phyloP scores from a whole-genome alignment of 1,140 invertebrate species.

The Cherax quadricarinatus region DNA sequence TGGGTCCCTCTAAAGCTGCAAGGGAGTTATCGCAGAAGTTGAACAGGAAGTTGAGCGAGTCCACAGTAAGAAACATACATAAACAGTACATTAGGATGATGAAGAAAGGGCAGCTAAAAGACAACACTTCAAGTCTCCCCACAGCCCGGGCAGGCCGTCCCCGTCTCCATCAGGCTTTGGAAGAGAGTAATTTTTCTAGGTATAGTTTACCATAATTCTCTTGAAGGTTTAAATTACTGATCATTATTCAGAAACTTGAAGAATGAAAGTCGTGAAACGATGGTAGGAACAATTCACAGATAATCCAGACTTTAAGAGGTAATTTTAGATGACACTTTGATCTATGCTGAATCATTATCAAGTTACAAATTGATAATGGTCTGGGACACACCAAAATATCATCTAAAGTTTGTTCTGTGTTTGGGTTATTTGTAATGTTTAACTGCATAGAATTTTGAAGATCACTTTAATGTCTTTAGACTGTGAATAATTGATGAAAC shows the following conservation, averaged over 20 bases:
- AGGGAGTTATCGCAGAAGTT: conserved; percentile 15
- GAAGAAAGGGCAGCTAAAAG: conserved; percentile 20
- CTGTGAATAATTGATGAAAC: too few relatives aligned
- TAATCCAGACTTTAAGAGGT: too few relatives aligned
- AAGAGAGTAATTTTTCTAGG: conserved; percentile 11
- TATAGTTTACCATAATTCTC: conserved; percentile 1
- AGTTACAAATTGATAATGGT: too few relatives aligned
- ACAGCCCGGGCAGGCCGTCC: neutral
- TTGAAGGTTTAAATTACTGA: conserved; percentile 1
- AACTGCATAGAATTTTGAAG: too few relatives aligned
- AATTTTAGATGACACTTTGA: too few relatives aligned
- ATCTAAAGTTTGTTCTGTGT: too few relatives aligned
- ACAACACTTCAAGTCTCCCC: neutral
- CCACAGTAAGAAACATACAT: conserved; percentile 33
- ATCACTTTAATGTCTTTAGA: too few relatives aligned
- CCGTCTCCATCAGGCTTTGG: neutral
- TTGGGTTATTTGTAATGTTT: too few relatives aligned
- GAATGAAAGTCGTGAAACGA: neutral
- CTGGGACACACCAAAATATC: too few relatives aligned
- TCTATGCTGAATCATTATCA: too few relatives aligned
- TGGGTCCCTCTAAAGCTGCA: conserved; percentile 29
- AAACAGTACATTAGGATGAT: conserved; percentile 21
- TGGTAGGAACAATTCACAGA: too few relatives aligned
- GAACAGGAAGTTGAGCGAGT: conserved; percentile 28
- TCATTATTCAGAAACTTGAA: neutral